phyloP scores from a whole-genome alignment of 2,888 invertebrate species.

The Drosophila affinis region DNA sequence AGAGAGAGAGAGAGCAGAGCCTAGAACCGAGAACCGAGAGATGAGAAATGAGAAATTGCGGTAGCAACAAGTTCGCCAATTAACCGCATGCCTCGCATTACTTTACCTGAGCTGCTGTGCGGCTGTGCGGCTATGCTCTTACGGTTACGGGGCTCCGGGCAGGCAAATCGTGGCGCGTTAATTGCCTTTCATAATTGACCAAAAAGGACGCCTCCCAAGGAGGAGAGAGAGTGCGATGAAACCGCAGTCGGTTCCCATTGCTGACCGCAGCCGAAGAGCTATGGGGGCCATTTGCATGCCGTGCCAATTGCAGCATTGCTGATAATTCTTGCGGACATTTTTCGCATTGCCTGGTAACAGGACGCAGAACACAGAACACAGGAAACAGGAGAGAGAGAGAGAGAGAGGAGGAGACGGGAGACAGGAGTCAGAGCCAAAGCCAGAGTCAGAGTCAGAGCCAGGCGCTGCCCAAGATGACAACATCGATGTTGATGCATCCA shows the following conservation, averaged over 20 bases:
- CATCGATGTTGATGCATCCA: constrained; percentile 63
- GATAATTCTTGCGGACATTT: constrained; percentile 29
- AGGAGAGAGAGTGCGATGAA: constrained; percentile 1
- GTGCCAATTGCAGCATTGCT: constrained; percentile 14
- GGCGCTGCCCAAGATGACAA: constrained; percentile 25
- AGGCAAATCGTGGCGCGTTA: constrained; percentile 37
- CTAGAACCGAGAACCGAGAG: constrained; percentile 11
- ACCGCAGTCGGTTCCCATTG: not conserved
- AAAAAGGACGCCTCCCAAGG: constrained; percentile 20
- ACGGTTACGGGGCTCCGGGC: not conserved
- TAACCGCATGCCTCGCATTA: constrained; percentile 33
- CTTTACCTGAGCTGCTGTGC: not conserved
- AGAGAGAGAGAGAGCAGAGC: too few relatives aligned
- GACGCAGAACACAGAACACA: not conserved
- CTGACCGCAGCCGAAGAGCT: constrained; percentile 1
- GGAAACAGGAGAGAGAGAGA: not conserved
- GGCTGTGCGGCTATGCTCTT: not conserved
- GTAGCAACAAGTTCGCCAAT: constrained; percentile 43
- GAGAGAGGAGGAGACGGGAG: too few relatives aligned
- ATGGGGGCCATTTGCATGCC: not conserved
- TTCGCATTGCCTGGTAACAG: constrained; percentile 19
- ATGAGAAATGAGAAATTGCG: constrained; percentile 33
- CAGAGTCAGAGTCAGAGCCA: not conserved
- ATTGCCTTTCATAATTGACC: constrained; percentile 42
- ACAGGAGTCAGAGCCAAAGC: not conserved